Evolutionary conservation across 1,140 invertebrate genomes (phyloP).

Genomic region (Teleogryllus occipitalis): DNA sequence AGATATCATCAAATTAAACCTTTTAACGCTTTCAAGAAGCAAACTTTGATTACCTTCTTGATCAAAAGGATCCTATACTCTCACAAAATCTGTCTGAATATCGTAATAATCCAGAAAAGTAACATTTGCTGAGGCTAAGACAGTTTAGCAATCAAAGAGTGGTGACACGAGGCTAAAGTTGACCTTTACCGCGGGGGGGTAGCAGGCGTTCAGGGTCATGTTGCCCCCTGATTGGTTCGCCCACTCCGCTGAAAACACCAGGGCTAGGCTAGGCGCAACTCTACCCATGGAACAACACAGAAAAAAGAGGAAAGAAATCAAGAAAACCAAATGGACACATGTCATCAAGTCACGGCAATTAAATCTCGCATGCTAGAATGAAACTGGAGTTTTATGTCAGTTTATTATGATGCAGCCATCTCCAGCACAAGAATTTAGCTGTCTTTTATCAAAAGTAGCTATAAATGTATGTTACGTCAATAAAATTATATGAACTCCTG

Average conservation of each 20-base stretch:
- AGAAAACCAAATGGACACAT: constrained; percentile 19
- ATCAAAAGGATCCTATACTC: not conserved
- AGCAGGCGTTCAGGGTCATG: constrained; percentile 25
- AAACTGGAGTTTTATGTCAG: not conserved
- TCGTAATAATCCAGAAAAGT: not conserved
- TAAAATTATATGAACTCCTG: not conserved
- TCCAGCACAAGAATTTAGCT: not conserved
- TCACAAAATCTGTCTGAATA: not conserved
- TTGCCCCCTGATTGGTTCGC: constrained; percentile 21
- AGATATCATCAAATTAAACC: not conserved
- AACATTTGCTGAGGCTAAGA: not conserved
- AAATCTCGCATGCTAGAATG: constrained; percentile 2
- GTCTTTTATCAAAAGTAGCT: not conserved
- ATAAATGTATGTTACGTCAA: not conserved
- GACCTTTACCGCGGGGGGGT: constrained; percentile 24
- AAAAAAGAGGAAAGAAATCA: constrained; percentile 26
- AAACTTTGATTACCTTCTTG: not conserved
- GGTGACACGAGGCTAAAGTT: constrained; percentile 21
- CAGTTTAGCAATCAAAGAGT: not conserved
- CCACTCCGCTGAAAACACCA: constrained; percentile 21
- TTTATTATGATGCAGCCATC: not conserved
- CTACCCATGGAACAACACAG: constrained; percentile 26
- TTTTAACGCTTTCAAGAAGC: too few relatives aligned
- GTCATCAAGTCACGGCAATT: constrained; percentile 13
- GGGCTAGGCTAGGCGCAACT: constrained; percentile 24